phyloP scores from a whole-genome alignment of 2,888 invertebrate genomes.

The Crossocerus cetratus region DNA sequence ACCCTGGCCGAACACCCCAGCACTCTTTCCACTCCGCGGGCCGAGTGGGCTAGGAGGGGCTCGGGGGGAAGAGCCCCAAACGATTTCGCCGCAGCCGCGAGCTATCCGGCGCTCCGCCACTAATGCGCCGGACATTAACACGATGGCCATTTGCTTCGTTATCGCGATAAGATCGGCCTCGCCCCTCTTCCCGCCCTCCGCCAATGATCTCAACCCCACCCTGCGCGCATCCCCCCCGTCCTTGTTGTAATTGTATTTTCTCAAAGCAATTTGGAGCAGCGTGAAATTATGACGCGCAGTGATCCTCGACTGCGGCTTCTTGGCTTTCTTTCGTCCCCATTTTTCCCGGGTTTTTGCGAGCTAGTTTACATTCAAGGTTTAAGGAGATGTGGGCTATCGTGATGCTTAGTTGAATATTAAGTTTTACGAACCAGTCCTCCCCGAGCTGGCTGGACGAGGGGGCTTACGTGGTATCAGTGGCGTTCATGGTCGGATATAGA shows the following conservation, averaged over 20 bases:
- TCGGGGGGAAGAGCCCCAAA: background rate
- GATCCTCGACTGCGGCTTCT: too few species aligned
- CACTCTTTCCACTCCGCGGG: background rate
- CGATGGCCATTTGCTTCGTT: slow-evolving; percentile 49
- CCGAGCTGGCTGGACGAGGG: too few species aligned
- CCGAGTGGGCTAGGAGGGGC: background rate
- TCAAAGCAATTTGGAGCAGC: too few species aligned
- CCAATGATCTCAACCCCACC: background rate
- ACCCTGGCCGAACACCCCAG: slow-evolving; percentile 22
- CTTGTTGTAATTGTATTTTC: slow-evolving; percentile 13
- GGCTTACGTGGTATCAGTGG: too few species aligned
- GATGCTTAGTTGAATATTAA: too few species aligned
- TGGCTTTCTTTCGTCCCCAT: too few species aligned
- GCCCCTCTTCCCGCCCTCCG: slow-evolving; percentile 34
- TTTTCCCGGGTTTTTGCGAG: too few species aligned
- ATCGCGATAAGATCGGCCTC: slow-evolving; percentile 45
- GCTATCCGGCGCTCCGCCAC: background rate
- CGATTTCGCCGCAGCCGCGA: background rate
- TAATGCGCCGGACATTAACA: slow-evolving; percentile 40
- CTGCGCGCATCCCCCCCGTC: slow-evolving; percentile 19
- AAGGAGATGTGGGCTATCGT: too few species aligned
- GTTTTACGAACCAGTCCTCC: too few species aligned
- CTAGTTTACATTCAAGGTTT: too few species aligned
- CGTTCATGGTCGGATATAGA: too few species aligned
- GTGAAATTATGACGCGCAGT: too few species aligned